Evolutionary conservation across 2,113 vertebrate species (phyloP).

Genomic region (Chlorodrepanis virens): DNA sequence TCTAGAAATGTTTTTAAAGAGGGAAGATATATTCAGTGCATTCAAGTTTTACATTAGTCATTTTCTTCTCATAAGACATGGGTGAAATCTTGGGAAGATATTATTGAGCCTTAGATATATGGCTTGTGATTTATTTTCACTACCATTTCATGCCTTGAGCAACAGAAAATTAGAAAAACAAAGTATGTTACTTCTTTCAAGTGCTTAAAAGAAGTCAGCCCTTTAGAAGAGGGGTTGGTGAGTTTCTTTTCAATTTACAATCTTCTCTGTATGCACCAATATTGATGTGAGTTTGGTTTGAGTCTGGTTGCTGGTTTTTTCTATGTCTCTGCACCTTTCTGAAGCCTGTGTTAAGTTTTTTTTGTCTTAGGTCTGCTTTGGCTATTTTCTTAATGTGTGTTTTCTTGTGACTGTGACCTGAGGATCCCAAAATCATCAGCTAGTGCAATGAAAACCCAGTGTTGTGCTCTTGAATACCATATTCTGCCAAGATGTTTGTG

Average conservation of each 20-base stretch:
- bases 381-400: not conserved
- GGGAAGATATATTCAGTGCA: not conserved
- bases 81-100: not conserved
- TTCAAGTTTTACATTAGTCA: not conserved
- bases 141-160: not conserved
- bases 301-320: not conserved
- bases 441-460: not conserved
- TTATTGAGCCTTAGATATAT: not conserved
- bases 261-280: not conserved
- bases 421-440: not conserved
- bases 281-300: not conserved
- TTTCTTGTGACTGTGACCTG: not conserved
- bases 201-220: not conserved
- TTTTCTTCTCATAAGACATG: not conserved
- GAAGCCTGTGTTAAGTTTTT: not conserved
- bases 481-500: not conserved
- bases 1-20: not conserved
- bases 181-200: not conserved
- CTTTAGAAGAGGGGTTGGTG: not conserved
- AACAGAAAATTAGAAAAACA: not conserved
- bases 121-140: not conserved
- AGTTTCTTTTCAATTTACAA: not conserved
- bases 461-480: not conserved
- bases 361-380: not conserved
- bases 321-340: not conserved